Percentiles rank a stretch among this genome's conserved stretches.
Evolutionary conservation across 2,888 invertebrate genomes (phyloP).

Genomic region (Taphrorychus bicolor): DNA sequence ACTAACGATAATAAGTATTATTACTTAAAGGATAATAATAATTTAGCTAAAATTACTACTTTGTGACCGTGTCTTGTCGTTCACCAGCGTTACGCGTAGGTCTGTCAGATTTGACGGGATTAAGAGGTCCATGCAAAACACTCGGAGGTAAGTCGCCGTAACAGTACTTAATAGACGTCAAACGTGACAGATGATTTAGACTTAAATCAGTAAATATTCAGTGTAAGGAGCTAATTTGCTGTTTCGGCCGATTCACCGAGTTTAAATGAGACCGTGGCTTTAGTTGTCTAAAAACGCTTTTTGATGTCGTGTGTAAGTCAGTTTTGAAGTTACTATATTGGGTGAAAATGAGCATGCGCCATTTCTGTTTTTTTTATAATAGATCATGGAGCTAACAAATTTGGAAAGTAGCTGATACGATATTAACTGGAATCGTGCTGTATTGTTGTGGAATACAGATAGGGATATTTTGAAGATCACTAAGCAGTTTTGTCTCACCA

Average conservation of each 20-base stretch:
- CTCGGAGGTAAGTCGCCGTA: slow-evolving; percentile 5
- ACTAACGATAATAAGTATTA: slow-evolving; percentile 42
- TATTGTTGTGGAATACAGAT: too few relatives aligned
- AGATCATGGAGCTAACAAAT: too few relatives aligned
- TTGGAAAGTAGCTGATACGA: too few relatives aligned
- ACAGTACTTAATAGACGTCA: slow-evolving; percentile 1
- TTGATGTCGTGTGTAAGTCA: not conserved
- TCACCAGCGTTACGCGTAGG: not conserved
- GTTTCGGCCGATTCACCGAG: slow-evolving; percentile 15
- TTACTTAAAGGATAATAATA: slow-evolving; percentile 25
- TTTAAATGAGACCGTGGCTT: slow-evolving; percentile 31
- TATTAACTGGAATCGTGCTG: too few relatives aligned
- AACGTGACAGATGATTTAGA: slow-evolving; percentile 11
- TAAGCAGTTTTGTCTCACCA: too few relatives aligned
- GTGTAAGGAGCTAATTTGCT: slow-evolving; percentile 28
- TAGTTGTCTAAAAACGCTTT: slow-evolving; percentile 33
- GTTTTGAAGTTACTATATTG: not conserved
- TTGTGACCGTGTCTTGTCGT: slow-evolving; percentile 13
- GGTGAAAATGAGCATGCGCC: too few relatives aligned
- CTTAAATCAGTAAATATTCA: slow-evolving; percentile 21
- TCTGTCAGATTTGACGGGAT: slow-evolving; percentile 14
- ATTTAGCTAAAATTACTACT: slow-evolving; percentile 22
- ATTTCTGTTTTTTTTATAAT: too few relatives aligned
- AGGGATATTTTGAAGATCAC: too few relatives aligned
- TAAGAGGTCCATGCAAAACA: not conserved